A percentile compares a stretch with the other conserved stretches of the same genome.
Evolutionary conservation across 2,888 invertebrate genomes (phyloP).

Genomic region (Pristionchus maxplancki): DNA sequence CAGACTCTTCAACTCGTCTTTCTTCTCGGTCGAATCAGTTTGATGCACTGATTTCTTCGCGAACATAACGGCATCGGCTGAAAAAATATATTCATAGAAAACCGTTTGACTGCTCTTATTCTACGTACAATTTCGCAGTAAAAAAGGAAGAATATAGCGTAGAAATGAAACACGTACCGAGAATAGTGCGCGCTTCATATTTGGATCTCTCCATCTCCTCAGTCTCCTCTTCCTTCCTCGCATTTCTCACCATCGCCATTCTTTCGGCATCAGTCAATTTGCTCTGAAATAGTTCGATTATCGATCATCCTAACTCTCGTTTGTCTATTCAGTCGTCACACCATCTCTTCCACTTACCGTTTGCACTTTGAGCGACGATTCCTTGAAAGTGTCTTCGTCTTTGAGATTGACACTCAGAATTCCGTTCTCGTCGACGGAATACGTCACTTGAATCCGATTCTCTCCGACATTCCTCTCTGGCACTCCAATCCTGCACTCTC

Average conservation of each 20-base stretch:
- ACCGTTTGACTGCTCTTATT: no score
- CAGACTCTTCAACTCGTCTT: background rate
- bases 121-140: no score
- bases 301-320: no score
- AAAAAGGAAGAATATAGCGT: no score
- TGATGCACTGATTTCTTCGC: conserved; percentile 3
- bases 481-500: background rate
- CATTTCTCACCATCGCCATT: conserved; percentile 7
- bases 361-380: background rate
- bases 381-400: background rate
- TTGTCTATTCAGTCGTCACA: no score
- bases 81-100: background rate
- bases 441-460: background rate
- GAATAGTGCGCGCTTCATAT: background rate
- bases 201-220: background rate
- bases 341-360: background rate
- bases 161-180: background rate
- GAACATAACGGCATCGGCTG: background rate
- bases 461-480: background rate
- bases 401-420: conserved; percentile 6
- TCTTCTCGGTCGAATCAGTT: background rate
- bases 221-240: conserved; percentile 21
- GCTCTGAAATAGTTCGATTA: background rate
- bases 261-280: background rate
- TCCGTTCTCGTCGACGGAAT: conserved; percentile 14